phyloP scores from a whole-genome alignment of 2,797 vertebrate genomes.

The Synaphobranchus kaupii region DNA sequence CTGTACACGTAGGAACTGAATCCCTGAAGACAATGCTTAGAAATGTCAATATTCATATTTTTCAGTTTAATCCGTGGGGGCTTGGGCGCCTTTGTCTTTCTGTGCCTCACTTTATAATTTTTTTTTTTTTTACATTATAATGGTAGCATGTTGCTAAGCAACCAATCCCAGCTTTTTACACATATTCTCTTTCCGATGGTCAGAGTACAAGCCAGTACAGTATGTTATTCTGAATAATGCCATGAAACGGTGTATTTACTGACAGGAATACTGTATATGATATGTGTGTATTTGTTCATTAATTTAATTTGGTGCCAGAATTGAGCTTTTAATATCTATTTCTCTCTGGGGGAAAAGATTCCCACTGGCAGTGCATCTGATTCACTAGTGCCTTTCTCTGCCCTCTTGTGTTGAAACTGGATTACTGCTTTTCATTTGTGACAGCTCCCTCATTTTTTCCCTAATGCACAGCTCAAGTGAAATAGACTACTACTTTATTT shows the following conservation, averaged over 20 bases:
- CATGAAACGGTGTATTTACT: neutral
- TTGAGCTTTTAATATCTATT: neutral
- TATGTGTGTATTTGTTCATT: no score
- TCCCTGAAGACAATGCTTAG: neutral
- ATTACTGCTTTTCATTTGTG: neutral
- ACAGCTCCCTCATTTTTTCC: neutral
- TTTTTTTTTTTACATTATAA: neutral
- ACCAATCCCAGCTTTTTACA: neutral
- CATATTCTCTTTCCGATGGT: neutral
- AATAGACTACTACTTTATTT: neutral
- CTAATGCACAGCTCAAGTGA: neutral
- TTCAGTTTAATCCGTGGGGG: neutral
- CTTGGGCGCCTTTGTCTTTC: neutral
- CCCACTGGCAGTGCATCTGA: neutral
- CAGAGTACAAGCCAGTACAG: neutral
- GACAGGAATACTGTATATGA: neutral
- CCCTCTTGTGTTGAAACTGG: constrained; percentile 62
- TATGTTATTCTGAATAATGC: neutral
- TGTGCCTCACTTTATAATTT: neutral
- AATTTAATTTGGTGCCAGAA: neutral
- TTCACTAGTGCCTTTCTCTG: constrained; percentile 41
- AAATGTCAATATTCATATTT: neutral
- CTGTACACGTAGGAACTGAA: neutral
- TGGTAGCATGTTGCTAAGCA: constrained; percentile 14
- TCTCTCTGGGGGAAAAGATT: neutral